A percentile compares a stretch with the other conserved stretches of the same genome.
Conservation (phyloP, 2,888 invertebrate species). For the Thera obeliscata region DNA sequence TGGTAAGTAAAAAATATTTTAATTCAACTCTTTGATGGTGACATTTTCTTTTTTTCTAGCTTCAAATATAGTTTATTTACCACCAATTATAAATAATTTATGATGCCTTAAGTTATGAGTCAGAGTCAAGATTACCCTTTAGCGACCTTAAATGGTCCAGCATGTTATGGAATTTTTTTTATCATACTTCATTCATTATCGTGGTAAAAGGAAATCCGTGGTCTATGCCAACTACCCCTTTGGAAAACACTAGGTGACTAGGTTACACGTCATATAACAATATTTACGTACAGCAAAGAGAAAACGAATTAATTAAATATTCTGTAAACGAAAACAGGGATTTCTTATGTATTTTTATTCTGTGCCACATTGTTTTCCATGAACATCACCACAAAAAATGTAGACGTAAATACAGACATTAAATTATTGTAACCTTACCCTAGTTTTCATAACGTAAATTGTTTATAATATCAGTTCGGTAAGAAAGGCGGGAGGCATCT, state of each 20-base stretch:
- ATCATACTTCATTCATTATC: too few species aligned
- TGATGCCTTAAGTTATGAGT: not conserved
- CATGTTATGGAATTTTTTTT: too few species aligned
- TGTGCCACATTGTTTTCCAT: not conserved
- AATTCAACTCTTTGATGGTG: slow-evolving; percentile 22
- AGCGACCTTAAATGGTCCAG: too few species aligned
- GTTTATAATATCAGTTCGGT: slow-evolving; percentile 55
- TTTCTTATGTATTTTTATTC: not conserved
- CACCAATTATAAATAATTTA: not conserved
- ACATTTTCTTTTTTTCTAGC: slow-evolving; percentile 6
- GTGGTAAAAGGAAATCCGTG: too few species aligned
- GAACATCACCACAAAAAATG: slow-evolving; percentile 21
- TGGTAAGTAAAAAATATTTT: slow-evolving; percentile 18
- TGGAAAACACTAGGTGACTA: too few species aligned
- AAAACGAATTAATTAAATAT: not conserved
- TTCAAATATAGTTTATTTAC: not conserved
- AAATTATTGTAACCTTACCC: slow-evolving; percentile 54
- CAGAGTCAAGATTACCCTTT: too few species aligned
- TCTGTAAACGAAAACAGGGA: slow-evolving; percentile 4
- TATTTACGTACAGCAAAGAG: not conserved
- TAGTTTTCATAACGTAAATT: slow-evolving; percentile 57
- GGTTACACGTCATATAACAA: not conserved
- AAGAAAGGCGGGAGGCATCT: slow-evolving; percentile 49
- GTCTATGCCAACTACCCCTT: too few species aligned
- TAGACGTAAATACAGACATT: slow-evolving; percentile 42